Evolutionary conservation across 2,797 vertebrate genomes (phyloP).

Genomic region (Syngnathus acus): DNA sequence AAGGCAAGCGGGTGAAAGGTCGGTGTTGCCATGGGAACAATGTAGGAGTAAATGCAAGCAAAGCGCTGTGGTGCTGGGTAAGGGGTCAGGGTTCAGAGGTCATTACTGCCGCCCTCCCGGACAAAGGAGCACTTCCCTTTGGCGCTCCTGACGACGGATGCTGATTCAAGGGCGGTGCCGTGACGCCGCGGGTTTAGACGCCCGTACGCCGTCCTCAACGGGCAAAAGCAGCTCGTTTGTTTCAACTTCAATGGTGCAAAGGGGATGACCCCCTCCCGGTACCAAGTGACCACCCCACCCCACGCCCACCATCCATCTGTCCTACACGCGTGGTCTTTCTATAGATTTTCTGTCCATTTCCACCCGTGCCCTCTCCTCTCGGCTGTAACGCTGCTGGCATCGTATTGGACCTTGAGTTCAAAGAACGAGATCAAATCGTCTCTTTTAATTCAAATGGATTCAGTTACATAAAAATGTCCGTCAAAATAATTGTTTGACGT

Average conservation of each 20-base stretch:
- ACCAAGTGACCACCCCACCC: constrained; percentile 21
- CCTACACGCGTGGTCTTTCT: constrained; percentile 54
- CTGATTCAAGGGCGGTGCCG: constrained; percentile 40
- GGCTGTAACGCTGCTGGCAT: neutral
- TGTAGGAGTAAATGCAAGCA: constrained; percentile 63
- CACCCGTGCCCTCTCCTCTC: constrained; percentile 27
- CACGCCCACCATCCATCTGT: constrained; percentile 68
- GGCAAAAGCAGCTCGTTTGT: constrained; percentile 53
- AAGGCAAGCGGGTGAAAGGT: constrained; percentile 73
- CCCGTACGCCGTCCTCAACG: constrained; percentile 29
- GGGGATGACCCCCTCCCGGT: constrained; percentile 14
- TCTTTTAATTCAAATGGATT: too few relatives aligned
- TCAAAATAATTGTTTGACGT: too few relatives aligned
- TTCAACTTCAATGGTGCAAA: constrained; percentile 26
- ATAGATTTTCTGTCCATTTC: constrained; percentile 29
- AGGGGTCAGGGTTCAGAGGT: constrained; percentile 71
- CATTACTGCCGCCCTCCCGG: constrained; percentile 68
- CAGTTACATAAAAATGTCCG: too few relatives aligned
- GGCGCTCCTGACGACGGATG: constrained; percentile 59
- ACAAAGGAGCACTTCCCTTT: constrained; percentile 71
- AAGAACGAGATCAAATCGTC: too few relatives aligned
- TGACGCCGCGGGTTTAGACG: constrained; percentile 50
- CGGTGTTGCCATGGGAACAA: constrained; percentile 68
- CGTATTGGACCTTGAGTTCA: constrained; percentile 35
- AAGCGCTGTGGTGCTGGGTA: constrained; percentile 20